Base-by-base conservation (phyloP, 2,888 invertebrate genomes). In the Cactoblastis cactorum region DNA sequence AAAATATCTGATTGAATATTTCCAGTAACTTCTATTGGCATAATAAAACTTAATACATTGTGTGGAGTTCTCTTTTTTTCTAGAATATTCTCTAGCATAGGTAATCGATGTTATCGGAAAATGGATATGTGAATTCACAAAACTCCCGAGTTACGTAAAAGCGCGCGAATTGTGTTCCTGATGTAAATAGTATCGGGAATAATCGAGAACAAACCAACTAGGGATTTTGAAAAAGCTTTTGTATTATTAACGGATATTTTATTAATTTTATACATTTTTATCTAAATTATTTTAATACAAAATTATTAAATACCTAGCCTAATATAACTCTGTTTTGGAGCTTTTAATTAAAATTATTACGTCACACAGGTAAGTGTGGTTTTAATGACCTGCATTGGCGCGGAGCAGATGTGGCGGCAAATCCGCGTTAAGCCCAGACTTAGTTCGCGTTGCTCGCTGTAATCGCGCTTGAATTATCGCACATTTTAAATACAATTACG, bases 391-490 rank as follows among this genome's bases (percentile, higher is more conserved):
- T 69, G 76, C 70, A 71, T 64, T 53, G 69, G 65, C 62, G 54
- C 56, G 66, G 60, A 77, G 62, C 80, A 81, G 77, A 77, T 80
- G 80, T 69, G 71, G 62, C 63, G 65, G 69, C 62, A 77, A 82
- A 83, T 78, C 83, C 80, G 71, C 70, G 70, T 74, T 85, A 81
- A 85, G 72, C 81, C 73, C 64, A 61, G 80, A 77, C 80, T 85
- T 82, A 85, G 82, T 73, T 66, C 69, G 67, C 72, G 74, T 65
- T 71, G 65, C 68, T 70, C 69, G 62, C 67, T 67, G 75, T 80
- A 82, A 82, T 79, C 75, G 74, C 71, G 62, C 69, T 71, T 78
- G 71, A 81, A 79, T 80, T 80, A 80, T 77, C 66, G 68, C 63
- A 49, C 62, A 63, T 74, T 78, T 72, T 70, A 74, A 69, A 71